phyloP scores from a whole-genome alignment of 2,797 vertebrate species.

The Manis crassicaudata region DNA sequence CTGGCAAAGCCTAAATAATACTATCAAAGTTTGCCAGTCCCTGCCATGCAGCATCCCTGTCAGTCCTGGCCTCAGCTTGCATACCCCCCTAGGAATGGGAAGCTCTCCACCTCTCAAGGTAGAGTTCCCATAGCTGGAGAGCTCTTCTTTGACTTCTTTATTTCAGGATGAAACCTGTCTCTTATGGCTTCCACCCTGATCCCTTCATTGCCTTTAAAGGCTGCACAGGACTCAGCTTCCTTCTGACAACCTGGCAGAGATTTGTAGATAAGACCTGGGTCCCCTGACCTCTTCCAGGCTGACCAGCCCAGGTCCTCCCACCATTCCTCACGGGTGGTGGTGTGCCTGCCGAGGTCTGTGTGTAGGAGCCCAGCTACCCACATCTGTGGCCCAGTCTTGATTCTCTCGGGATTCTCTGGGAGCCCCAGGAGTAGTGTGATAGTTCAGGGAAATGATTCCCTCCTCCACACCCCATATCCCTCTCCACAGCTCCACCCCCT shows the following conservation, averaged over 20 bases:
- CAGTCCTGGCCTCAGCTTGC: neutral
- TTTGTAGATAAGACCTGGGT: neutral
- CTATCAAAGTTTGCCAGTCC: neutral
- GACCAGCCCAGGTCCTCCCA: neutral
- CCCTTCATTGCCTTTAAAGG: neutral
- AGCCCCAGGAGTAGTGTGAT: neutral
- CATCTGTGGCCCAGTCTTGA: neutral
- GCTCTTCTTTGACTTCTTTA: neutral
- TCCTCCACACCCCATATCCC: neutral
- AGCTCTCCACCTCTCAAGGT: neutral
- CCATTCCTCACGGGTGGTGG: neutral
- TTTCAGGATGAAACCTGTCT: neutral
- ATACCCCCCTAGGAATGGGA: neutral
- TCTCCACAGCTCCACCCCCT: fast-evolving
- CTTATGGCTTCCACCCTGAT: neutral
- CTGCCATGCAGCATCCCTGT: neutral
- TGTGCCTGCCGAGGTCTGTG: neutral
- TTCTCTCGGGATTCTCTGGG: neutral
- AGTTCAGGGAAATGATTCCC: neutral
- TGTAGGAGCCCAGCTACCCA: neutral
- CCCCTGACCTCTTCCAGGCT: neutral
- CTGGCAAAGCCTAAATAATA: neutral
- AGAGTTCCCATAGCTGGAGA: neutral
- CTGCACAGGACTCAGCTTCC: neutral
- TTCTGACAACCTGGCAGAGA: neutral